Evolutionary conservation across 1,140 invertebrate genomes (phyloP).

Genomic region (Drosophila busckii): DNA sequence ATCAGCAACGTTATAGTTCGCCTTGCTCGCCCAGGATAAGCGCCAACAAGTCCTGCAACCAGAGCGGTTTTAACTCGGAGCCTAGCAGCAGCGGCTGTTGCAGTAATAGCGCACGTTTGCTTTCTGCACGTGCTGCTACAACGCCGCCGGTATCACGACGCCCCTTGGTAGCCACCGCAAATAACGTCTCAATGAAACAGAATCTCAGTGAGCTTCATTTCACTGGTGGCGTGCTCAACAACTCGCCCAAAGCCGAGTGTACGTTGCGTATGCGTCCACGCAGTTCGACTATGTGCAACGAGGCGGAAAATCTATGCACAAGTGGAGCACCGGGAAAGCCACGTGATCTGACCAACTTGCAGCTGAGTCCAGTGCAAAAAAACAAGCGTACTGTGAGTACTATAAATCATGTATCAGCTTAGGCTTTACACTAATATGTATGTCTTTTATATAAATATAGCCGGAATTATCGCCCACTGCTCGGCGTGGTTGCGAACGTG

Average conservation of each 20-base stretch:
- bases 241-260: conserved; percentile 43
- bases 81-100: conserved; percentile 9
- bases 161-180: conserved; percentile 48
- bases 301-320: conserved; percentile 19
- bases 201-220: conserved; percentile 68
- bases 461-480: conserved; percentile 54
- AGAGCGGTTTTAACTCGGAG: conserved; percentile 44
- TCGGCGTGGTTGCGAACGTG: conserved; percentile 79
- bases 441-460: conserved; percentile 15
- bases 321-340: background rate
- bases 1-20: conserved; percentile 41
- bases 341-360: conserved; percentile 46
- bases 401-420: conserved; percentile 9
- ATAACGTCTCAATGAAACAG: conserved; percentile 64
- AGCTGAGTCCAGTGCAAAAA: conserved; percentile 68
- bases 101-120: background rate
- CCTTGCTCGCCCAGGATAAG: conserved; percentile 43
- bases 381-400: conserved; percentile 63
- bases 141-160: conserved; percentile 43
- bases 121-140: conserved; percentile 22
- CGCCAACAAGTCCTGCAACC: conserved; percentile 5
- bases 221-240: conserved; percentile 40
- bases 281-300: conserved; percentile 56
- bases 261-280: conserved; percentile 55
- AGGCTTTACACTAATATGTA: no score